These are phyloP conservation scores for Marisa cornuarietis DNA, from an alignment of 1,140 invertebrate genomes.

Conservation along the genomic window DNA sequence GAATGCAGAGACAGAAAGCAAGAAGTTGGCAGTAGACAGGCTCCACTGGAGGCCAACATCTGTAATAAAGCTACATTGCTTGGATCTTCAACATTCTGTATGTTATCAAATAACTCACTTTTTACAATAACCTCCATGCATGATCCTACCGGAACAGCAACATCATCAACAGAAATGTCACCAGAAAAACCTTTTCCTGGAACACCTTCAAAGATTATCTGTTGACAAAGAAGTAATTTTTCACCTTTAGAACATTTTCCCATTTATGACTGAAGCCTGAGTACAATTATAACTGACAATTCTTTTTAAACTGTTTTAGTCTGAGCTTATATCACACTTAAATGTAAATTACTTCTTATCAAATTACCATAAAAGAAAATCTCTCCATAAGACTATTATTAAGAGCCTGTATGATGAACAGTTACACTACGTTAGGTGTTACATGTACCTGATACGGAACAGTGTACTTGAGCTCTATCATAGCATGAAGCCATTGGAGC, in stretches of 20 bases:
- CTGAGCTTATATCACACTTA: not conserved
- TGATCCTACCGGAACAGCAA: slow-evolving; percentile 63
- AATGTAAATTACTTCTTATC: not conserved
- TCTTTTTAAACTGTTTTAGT: not conserved
- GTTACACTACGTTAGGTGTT: not conserved
- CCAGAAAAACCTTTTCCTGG: slow-evolving; percentile 76
- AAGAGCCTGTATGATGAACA: not conserved
- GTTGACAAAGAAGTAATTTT: slow-evolving; percentile 1
- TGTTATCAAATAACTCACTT: slow-evolving; percentile 3
- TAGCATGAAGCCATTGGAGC: slow-evolving; percentile 54
- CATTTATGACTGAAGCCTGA: not conserved
- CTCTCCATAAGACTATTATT: not conserved
- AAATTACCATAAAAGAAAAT: not conserved
- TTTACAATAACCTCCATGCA: slow-evolving; percentile 5
- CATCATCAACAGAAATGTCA: slow-evolving; percentile 81
- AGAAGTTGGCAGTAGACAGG: no score
- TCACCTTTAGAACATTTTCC: not conserved
- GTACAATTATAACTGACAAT: not conserved
- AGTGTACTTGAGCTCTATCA: slow-evolving; percentile 44
- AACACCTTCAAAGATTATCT: slow-evolving; percentile 68
- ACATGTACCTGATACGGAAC: slow-evolving; percentile 47
- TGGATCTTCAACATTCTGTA: no score
- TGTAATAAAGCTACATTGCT: no score
- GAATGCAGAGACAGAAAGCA: no score
- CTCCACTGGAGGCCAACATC: no score